These are phyloP conservation scores for Peromyscus leucopus DNA, from an alignment of 2,113 vertebrate species.

Conservation along the genomic window DNA sequence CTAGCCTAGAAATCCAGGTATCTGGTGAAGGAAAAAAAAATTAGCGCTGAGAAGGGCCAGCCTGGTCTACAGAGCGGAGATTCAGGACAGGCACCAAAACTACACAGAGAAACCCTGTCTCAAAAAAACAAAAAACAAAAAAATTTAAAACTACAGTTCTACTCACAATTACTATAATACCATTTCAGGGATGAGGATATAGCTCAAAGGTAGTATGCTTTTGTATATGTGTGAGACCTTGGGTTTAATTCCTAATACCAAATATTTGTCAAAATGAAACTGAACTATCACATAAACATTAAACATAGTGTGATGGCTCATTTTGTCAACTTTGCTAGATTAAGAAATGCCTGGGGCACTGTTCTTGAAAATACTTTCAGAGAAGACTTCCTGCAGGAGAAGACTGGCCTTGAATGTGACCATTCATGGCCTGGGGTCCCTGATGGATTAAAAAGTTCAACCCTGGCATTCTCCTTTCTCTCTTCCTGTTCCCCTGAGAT, in stretches of 20 bases:
- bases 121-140: too few relatives aligned
- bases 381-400: neutral
- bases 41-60: neutral
- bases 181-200: neutral
- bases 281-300: slow-evolving; percentile 2
- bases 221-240: neutral
- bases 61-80: too few relatives aligned
- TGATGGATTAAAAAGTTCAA: neutral
- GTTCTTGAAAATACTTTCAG: neutral
- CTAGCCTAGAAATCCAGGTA: neutral
- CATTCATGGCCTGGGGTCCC: neutral
- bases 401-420: neutral
- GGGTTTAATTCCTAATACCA: neutral
- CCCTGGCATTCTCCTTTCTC: neutral
- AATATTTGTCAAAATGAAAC: slow-evolving; percentile 41
- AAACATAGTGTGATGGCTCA: neutral
- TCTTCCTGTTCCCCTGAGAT: neutral
- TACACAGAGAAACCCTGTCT: too few relatives aligned
- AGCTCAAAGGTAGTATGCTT: neutral
- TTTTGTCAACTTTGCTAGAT: neutral
- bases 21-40: neutral
- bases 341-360: neutral
- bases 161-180: neutral
- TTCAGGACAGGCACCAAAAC: too few relatives aligned
- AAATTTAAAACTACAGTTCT: neutral